Evolutionary conservation across 2,113 vertebrate genomes (phyloP).

Genomic region (Pachyramphus minor): DNA sequence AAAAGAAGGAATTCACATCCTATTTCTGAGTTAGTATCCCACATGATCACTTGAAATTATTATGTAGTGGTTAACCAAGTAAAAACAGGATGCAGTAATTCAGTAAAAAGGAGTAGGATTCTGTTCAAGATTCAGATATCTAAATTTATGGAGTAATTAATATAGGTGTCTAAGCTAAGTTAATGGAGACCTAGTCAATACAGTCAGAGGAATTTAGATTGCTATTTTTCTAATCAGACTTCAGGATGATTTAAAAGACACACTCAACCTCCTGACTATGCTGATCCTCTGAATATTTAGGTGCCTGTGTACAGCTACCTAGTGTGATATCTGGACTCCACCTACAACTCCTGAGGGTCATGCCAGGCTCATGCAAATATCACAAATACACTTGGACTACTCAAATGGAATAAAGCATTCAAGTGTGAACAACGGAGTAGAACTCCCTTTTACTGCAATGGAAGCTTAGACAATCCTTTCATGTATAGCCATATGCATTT

Average conservation of each 20-base stretch:
- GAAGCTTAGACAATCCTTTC: background rate
- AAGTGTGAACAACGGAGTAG: background rate
- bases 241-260: background rate
- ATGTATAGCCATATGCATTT: background rate
- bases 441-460: background rate
- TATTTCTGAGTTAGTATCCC: background rate
- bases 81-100: background rate
- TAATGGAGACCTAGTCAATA: background rate
- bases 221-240: background rate
- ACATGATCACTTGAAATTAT: background rate
- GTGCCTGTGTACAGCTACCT: background rate
- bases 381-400: background rate
- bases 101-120: background rate
- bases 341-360: background rate
- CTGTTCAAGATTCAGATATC: background rate
- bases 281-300: background rate
- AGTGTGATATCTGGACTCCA: background rate
- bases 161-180: background rate
- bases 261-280: background rate
- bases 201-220: background rate
- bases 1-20: background rate
- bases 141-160: background rate
- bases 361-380: background rate
- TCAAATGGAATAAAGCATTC: background rate
- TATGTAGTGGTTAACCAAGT: background rate